Evolutionary conservation across 2,113 vertebrate genomes (phyloP), one percentile per base, ranked within the genome.

Genomic region (Puntigrus tetrazona): DNA sequence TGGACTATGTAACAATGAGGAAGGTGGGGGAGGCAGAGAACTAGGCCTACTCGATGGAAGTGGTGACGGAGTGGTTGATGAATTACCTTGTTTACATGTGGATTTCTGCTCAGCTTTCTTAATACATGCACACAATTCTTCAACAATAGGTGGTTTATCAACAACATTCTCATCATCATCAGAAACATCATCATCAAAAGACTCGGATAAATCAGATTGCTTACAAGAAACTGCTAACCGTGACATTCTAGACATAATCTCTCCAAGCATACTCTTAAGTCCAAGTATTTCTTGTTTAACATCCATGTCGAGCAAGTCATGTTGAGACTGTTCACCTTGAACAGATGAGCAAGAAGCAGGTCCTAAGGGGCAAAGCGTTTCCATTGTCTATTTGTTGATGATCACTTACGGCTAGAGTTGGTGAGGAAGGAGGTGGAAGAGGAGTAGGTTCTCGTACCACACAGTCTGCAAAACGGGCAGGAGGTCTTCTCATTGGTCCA

Each of bases 201-300:
- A 55, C n/a, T n/a, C n/a, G n/a, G n/a, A n/a, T n/a, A n/a, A n/a
- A n/a, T n/a, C n/a, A 61, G n/a, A 61, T 27, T 61, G 59, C 27
- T 61, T 61, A 27, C 7, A 41, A 61, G 59, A 61, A 61, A 61
- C 59, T 61, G 10, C 59, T 61, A 61, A 61, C 6, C 10, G 59
- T 29, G 59, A 61, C 59, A 61, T 61, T 61, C n/a, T 61, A 61
- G 59, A 41, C 59, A 61, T 61, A 25, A 61, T 61, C 59, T 61
- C 59, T 8, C 59, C 45, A 47, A 47, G 45, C 45, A 47, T 47
- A 47, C 45, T 4, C n/a, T n/a, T n/a, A n/a, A n/a, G n/a, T n/a
- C n/a, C n/a, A n/a, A n/a, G n/a, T n/a, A n/a, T n/a, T n/a, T n/a
- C n/a, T n/a, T n/a, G n/a, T 50, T 63, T 27, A 63, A 27, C 61